phyloP scores from a whole-genome alignment of 2,113 vertebrate genomes.

The Pseudolaguvia tuberculata region DNA sequence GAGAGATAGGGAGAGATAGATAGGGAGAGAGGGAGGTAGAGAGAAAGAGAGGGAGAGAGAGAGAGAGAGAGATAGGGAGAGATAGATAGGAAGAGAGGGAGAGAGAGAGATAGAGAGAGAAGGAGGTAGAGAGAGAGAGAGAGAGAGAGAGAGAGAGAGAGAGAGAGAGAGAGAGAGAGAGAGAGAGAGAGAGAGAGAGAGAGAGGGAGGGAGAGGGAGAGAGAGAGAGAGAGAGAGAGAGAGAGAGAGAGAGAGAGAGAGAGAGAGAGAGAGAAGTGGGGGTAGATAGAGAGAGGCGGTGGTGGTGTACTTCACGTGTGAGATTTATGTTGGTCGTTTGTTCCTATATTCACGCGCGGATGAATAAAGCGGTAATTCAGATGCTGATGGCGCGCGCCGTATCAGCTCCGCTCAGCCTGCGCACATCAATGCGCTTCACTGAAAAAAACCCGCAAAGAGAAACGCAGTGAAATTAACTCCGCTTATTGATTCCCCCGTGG shows the following conservation, averaged over 20 bases:
- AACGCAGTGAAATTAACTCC: conserved; percentile 96
- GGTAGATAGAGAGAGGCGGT: no score
- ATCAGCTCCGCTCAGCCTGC: conserved; percentile 97
- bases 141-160: no score
- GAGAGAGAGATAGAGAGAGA: no score
- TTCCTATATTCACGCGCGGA: conserved; percentile 99
- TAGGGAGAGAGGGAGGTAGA: no score
- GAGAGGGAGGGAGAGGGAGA: no score
- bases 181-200: no score
- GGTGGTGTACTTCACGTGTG: conserved; percentile 99
- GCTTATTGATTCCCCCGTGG: conserved; percentile 99
- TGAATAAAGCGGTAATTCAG: conserved; percentile 99
- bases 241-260: neutral
- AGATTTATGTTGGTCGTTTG: conserved; percentile 99
- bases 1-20: no score
- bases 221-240: neutral
- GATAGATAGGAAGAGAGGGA: no score
- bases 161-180: no score
- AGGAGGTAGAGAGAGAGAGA: no score
- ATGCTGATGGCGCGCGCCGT: conserved; percentile 96
- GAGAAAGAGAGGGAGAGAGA: no score
- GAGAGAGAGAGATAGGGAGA: no score
- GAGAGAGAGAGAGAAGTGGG: conserved; percentile 65
- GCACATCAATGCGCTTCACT: conserved; percentile 99
- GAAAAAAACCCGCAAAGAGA: conserved; percentile 51